Evolutionary conservation across 2,888 invertebrate genomes (phyloP).

Genomic region (Tenthredo distinguenda): DNA sequence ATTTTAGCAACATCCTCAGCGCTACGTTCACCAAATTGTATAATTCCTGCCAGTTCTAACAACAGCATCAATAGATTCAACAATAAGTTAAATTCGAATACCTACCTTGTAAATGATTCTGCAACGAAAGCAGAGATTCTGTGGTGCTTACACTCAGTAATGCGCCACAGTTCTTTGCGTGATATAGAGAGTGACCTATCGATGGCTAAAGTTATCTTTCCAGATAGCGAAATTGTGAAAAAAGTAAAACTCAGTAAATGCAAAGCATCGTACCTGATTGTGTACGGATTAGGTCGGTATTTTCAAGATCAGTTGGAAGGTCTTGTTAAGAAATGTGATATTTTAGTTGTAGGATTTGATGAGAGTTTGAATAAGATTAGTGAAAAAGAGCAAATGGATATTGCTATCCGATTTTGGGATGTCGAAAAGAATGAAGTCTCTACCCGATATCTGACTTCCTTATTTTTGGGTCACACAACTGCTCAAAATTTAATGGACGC

Average conservation of each 20-base stretch:
- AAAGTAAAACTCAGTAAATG: conserved; percentile 53
- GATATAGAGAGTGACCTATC: conserved; percentile 32
- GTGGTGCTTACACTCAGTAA: conserved; percentile 51
- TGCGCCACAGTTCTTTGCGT: conserved; percentile 51
- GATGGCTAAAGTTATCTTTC: conserved; percentile 44
- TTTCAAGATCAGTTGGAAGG: conserved; percentile 53
- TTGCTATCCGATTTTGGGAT: conserved; percentile 60
- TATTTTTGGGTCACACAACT: conserved; percentile 57
- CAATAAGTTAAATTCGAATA: conserved; percentile 35
- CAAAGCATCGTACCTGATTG: conserved; percentile 55
- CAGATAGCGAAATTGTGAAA: conserved; percentile 56
- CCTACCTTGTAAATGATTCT: conserved; percentile 33
- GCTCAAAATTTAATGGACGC: conserved; percentile 56
- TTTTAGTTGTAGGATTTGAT: conserved; percentile 57
- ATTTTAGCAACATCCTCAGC: too few relatives aligned
- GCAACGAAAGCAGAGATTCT: conserved; percentile 46
- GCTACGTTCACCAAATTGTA: conserved; percentile 31
- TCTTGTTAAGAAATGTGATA: conserved; percentile 43
- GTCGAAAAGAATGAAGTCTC: conserved; percentile 54
- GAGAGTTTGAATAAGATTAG: conserved; percentile 59
- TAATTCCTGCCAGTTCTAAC: conserved; percentile 33
- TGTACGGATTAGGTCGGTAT: conserved; percentile 55
- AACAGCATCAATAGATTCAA: conserved; percentile 14
- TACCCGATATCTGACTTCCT: conserved; percentile 57
- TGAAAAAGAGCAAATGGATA: conserved; percentile 61